Conservation (phyloP, 2,888 invertebrate species). For the Heliconius aoede region DNA sequence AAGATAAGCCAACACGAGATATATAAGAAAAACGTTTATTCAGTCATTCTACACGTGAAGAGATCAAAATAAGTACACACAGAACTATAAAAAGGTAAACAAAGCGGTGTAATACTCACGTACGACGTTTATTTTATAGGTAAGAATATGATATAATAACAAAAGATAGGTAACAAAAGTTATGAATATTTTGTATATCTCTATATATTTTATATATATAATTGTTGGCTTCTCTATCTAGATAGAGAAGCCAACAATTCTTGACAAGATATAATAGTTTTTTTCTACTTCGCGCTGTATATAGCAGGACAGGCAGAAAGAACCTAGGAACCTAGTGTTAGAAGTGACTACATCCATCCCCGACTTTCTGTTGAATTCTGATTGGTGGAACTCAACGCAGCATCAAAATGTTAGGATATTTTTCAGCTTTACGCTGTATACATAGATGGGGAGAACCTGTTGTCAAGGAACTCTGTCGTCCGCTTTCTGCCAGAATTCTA, state of each 20-base stretch:
- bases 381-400: background rate
- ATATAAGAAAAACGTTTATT: background rate
- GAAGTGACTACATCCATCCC: background rate
- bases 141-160: background rate
- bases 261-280: background rate
- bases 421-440: too few relatives aligned
- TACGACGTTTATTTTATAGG: background rate
- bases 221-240: too few relatives aligned
- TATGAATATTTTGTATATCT: background rate
- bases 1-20: background rate
- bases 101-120: background rate
- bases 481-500: too few relatives aligned
- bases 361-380: background rate
- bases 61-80: slow-evolving; percentile 12
- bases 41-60: background rate
- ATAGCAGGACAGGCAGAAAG: background rate
- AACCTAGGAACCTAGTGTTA: background rate
- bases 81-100: slow-evolving; percentile 1
- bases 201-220: background rate
- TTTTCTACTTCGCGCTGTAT: background rate
- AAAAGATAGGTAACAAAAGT: background rate
- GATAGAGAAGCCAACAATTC: background rate
- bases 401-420: too few relatives aligned
- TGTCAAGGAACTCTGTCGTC: too few relatives aligned
- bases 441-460: too few relatives aligned